Conservation (phyloP, 2,888 invertebrate genomes). For the Busseola fusca region DNA sequence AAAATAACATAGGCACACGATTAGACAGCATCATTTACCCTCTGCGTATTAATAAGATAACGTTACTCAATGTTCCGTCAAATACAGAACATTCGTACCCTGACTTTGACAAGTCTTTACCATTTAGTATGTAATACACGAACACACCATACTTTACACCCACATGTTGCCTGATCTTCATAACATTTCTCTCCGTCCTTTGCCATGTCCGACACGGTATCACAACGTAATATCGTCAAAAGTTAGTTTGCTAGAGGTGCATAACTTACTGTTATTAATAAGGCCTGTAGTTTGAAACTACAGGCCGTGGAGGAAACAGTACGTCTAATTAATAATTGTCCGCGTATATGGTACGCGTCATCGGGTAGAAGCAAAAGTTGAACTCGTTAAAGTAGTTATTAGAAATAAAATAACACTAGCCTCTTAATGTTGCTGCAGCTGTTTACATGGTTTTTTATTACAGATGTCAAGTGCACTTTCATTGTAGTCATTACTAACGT, state of each 20-base stretch:
- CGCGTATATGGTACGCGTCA: slow-evolving; percentile 22
- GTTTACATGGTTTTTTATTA: no score
- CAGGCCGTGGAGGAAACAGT: slow-evolving; percentile 32
- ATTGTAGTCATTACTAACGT: neutral
- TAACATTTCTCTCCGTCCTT: slow-evolving; percentile 19
- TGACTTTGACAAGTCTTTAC: neutral
- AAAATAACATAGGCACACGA: neutral
- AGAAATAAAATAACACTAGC: no score
- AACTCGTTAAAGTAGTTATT: neutral
- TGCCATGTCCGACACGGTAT: slow-evolving; percentile 50
- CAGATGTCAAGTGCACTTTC: neutral
- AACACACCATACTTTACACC: slow-evolving; percentile 24
- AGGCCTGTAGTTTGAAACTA: slow-evolving; percentile 55
- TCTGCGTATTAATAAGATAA: neutral
- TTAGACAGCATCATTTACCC: neutral
- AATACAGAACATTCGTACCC: neutral
- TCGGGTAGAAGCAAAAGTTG: slow-evolving; percentile 4
- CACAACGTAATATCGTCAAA: slow-evolving; percentile 58
- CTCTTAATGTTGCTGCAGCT: no score
- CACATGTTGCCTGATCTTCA: slow-evolving; percentile 11
- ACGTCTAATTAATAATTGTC: slow-evolving; percentile 55
- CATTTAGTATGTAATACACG: slow-evolving; percentile 14
- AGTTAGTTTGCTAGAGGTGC: slow-evolving; percentile 52
- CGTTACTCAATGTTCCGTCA: neutral
- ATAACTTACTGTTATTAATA: slow-evolving; percentile 58